Evolutionary conservation across 2,113 vertebrate genomes (phyloP), one percentile per base, ranked within the genome.

Genomic region (Toxotes jaculatrix): DNA sequence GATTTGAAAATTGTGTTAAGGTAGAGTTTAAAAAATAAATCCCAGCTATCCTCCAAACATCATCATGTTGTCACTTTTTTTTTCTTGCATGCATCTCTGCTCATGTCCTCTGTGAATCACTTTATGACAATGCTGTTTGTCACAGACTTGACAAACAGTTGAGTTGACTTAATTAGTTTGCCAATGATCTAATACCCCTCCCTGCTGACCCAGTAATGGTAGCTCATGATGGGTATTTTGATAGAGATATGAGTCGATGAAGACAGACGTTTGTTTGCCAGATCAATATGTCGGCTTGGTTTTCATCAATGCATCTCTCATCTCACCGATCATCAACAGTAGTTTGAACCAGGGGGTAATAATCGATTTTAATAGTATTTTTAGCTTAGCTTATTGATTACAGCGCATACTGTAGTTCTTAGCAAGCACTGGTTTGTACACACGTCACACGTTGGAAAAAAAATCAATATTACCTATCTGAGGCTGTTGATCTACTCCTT

Each of bases 341-440:
- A 55, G 82, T 81, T 78, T 62, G 84, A 82, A 84, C 79, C 69
- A 14, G 69, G 80, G 87, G 82, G 40, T 77, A 85, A 91, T 91
- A 83, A 90, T 93, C 74, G 27, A 92, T 89, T 86, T 85, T 81
- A 78, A 89, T 85, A 86, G 80, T 89, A 89, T 91, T 92, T 92
- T 91, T 90, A 90, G 82, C 88, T 89, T 82, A 84, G 62, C 64
- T 88, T 85, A 93, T 92, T 78, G 90, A 93, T 86, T 42, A 75
- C 55, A 51, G 65, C 27, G 51, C 66, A 80, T 70, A 82, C 71
- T 74, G 49, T 72, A 66, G 72, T 57, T 86, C 71, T 55, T 56
- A 83, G 80, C 77, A 66, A 71, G 70, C 62, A 0, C 60, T 38
- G 70, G 89, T 86, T 87, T 86, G 62, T 89, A 74, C 74, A 79